Percentiles rank a stretch among this genome's conserved stretches.
phyloP scores from a whole-genome alignment of 64 coral and sea anemone genomes.

The Pocillopora damicornis region DNA sequence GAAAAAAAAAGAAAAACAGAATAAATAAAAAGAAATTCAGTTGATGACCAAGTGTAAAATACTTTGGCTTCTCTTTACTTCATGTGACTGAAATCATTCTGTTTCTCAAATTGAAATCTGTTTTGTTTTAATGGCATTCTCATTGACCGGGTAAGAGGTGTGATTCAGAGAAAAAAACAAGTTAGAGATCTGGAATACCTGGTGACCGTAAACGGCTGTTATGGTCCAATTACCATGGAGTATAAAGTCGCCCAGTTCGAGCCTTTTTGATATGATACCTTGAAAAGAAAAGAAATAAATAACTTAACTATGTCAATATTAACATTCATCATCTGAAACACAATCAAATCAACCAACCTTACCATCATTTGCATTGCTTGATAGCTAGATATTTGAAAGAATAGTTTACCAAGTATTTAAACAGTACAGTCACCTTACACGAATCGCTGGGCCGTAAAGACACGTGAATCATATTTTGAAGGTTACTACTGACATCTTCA shows the following conservation, averaged over 20 bases:
- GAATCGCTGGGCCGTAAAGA: no score
- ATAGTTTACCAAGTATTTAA: neutral
- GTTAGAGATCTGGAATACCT: neutral
- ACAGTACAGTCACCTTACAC: no score
- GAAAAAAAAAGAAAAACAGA: neutral
- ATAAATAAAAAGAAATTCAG: neutral
- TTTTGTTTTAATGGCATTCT: no score
- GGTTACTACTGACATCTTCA: no score
- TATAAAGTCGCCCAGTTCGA: conserved; percentile 30
- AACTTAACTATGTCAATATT: neutral
- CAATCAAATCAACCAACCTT: no score
- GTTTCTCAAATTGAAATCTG: no score
- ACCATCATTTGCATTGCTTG: no score
- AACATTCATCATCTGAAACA: neutral
- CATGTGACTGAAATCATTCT: no score
- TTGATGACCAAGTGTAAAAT: no score
- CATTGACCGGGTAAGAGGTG: no score
- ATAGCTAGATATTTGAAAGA: neutral
- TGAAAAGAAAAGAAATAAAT: neutral
- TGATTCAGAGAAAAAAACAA: neutral
- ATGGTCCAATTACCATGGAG: conserved; percentile 48
- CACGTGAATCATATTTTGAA: no score
- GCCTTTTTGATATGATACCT: conserved; percentile 42
- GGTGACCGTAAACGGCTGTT: conserved; percentile 57
- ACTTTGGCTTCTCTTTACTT: no score